Evolutionary conservation across 2,888 invertebrate species (phyloP), one percentile per base, ranked within the genome.

Genomic region (Spisula solida): DNA sequence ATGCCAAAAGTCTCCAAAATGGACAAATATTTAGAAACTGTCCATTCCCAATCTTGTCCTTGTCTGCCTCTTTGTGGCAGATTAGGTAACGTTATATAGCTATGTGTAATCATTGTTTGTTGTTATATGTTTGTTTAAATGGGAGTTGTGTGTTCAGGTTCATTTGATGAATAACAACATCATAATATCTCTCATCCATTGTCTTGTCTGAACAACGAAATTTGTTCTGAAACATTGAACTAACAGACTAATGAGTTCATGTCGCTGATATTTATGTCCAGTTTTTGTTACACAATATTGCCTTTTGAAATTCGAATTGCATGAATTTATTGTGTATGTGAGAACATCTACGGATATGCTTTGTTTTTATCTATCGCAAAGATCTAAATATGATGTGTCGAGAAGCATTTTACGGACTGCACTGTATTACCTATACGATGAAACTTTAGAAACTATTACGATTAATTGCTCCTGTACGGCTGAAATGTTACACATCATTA

Each of bases 331-430:
- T 66, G n/a, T 66, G 25, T 25, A 66, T 66, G 60, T 25, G 25
- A 12, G n/a, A 12, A 20, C 31, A 31, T 31, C 18, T 18, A 75
- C 75, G 75, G 75, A 75, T 31, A 75, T 34, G 34, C 31, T 18
- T 75, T 75, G 75, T 75, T 66, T 41, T 81, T 85, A 81, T 85
- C 79, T 80, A 47, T n/a, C 12, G 12, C 25, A 34, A 41, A 81
- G 81, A 85, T 85, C 85, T 81, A 47, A 31, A 66, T 85, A 48
- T 66, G 60, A 85, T 81, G 56, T 85, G 83, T 75, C 83, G 29
- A 29, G 25, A 18, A 12, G 34, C 75, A 34, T 14, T 16, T 75
- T 75, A 75, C 16, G 31, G 75, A 16, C 16, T 75, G 75, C 16
- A 75, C 75, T 31, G 75, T 34, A 18, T 75, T 18, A 75, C 75